Evolutionary conservation across 2,113 vertebrate genomes (phyloP).

Genomic region (Chlorodrepanis virens): DNA sequence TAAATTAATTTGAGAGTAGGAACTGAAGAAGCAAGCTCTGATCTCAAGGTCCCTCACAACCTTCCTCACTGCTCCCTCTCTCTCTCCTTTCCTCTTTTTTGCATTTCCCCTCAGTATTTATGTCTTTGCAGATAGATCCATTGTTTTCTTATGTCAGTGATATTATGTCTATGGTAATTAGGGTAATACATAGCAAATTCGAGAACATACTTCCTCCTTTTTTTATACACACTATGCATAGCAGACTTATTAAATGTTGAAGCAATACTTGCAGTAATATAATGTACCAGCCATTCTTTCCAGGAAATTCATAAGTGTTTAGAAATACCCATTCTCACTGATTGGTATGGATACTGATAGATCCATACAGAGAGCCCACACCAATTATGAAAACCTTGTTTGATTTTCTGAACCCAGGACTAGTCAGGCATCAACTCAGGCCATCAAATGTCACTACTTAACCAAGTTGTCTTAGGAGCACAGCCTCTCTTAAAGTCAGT

Average conservation of each 20-base stretch:
- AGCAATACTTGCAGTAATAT: background rate
- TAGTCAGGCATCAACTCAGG: background rate
- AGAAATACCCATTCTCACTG: background rate
- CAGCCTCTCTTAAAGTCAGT: background rate
- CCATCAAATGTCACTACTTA: background rate
- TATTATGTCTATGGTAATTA: background rate
- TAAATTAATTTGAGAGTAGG: background rate
- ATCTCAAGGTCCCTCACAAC: background rate
- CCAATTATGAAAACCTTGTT: background rate
- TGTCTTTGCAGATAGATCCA: background rate
- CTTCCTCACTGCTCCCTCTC: background rate
- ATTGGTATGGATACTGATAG: background rate
- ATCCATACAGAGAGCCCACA: background rate
- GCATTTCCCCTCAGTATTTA: background rate
- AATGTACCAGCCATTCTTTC: background rate
- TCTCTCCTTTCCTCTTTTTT: background rate
- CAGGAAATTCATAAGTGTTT: background rate
- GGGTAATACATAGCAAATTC: background rate
- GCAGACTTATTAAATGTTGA: background rate
- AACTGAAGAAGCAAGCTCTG: background rate
- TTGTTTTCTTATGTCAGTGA: background rate
- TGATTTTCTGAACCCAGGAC: background rate
- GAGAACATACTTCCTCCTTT: background rate
- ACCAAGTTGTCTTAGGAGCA: background rate
- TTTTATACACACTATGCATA: background rate